phyloP scores from a whole-genome alignment of 2,797 vertebrate species.

The Myiotriccus ornatus region DNA sequence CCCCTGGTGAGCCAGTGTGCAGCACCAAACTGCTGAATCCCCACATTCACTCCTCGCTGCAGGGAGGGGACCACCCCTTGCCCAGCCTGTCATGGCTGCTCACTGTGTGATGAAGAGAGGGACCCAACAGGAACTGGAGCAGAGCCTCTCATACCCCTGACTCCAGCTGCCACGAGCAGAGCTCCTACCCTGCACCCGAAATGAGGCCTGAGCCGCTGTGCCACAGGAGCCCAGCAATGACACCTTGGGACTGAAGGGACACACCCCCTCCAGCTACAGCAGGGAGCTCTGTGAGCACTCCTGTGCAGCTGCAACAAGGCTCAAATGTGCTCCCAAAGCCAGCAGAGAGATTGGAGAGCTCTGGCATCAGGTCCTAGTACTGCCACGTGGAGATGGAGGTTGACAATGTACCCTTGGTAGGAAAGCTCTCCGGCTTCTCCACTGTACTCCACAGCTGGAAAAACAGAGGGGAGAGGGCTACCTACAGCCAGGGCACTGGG shows the following conservation, averaged over 20 bases:
- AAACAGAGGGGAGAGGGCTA: not conserved
- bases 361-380: not conserved
- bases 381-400: accelerated
- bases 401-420: not conserved
- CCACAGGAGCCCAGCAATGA: not conserved
- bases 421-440: not conserved
- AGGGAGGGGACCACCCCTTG: not conserved
- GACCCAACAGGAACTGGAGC: not conserved
- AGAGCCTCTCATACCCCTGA: not conserved
- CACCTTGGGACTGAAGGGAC: not conserved
- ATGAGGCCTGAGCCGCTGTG: not conserved
- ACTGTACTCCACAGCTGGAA: not conserved
- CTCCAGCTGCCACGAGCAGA: not conserved
- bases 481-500: not conserved
- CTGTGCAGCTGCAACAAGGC: not conserved
- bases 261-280: not conserved
- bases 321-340: not conserved
- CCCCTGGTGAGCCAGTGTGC: not conserved
- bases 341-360: not conserved
- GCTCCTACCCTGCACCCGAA: not conserved
- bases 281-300: not conserved
- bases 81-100: not conserved
- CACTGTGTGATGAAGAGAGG: not conserved
- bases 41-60: not conserved
- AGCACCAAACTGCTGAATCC: not conserved